Evolutionary conservation across 2,113 vertebrate species (phyloP).

Genomic region (Sinosuthora webbiana): DNA sequence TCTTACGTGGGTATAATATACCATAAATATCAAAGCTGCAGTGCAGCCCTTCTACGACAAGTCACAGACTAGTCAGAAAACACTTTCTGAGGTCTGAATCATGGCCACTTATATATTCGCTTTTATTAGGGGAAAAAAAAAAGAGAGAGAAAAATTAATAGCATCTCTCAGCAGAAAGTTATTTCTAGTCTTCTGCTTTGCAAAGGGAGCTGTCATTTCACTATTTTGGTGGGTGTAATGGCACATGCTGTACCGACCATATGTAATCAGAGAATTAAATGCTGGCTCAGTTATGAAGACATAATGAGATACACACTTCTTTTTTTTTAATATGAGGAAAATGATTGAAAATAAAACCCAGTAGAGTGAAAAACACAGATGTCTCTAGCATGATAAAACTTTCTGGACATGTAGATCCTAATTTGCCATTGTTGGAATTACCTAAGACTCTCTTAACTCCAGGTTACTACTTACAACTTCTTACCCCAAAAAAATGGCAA

Average conservation of each 20-base stretch:
- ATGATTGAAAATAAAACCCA: conserved; percentile 58
- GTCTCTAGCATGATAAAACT: background rate
- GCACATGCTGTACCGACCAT: conserved; percentile 66
- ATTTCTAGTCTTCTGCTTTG: conserved; percentile 54
- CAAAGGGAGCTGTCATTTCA: conserved; percentile 52
- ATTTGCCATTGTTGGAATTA: background rate
- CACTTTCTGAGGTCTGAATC: conserved; percentile 37
- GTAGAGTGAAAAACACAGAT: conserved; percentile 54
- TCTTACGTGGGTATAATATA: background rate
- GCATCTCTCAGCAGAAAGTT: conserved; percentile 59
- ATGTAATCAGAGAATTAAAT: conserved; percentile 57
- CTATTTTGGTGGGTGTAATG: conserved; percentile 59
- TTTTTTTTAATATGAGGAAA: conserved; percentile 44
- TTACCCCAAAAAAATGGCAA: background rate
- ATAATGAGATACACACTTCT: conserved; percentile 51
- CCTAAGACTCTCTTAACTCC: background rate
- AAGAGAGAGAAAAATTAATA: background rate
- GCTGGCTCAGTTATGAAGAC: conserved; percentile 49
- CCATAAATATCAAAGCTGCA: conserved; percentile 40
- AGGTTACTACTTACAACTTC: background rate
- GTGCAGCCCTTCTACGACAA: background rate
- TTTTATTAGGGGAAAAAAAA: background rate
- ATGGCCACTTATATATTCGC: conserved; percentile 7
- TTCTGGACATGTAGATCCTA: background rate
- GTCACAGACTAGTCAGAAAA: conserved; percentile 36